Evolutionary conservation across 1,140 invertebrate genomes (phyloP).

Genomic region (Centruroides vittatus): DNA sequence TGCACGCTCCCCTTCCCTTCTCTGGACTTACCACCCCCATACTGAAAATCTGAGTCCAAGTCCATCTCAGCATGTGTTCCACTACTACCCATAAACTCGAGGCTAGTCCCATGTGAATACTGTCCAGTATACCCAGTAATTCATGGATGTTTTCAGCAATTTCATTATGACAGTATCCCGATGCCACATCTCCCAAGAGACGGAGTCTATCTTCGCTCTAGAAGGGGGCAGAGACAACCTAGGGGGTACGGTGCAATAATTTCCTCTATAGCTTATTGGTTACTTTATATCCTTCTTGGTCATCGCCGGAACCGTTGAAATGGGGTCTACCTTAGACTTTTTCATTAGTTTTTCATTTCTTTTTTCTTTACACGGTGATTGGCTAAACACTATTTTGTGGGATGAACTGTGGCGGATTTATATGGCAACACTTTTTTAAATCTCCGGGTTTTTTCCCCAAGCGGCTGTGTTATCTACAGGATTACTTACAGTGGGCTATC

Average conservation of each 20-base stretch:
- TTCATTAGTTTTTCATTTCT: neutral
- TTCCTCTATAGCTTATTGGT: neutral
- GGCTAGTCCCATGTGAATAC: neutral
- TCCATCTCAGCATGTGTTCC: neutral
- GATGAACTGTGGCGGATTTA: neutral
- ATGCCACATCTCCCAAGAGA: neutral
- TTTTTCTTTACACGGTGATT: neutral
- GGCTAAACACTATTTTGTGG: neutral
- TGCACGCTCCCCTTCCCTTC: neutral
- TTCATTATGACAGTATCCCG: neutral
- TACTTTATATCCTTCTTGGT: neutral
- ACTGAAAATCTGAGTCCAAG: neutral
- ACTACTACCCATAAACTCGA: neutral
- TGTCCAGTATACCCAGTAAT: neutral
- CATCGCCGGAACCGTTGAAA: neutral
- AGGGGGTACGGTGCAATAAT: neutral
- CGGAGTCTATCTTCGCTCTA: neutral
- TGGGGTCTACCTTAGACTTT: neutral
- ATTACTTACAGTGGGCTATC: too few relatives aligned
- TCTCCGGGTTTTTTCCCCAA: neutral
- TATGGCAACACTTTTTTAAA: neutral
- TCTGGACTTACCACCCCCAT: neutral
- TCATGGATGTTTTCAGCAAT: neutral
- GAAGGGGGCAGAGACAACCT: neutral
- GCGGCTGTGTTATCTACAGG: neutral